A percentile compares a stretch with the other conserved stretches of the same genome.
These are phyloP conservation scores for Drosophila arawakana DNA, from an alignment of 1,140 invertebrate species.

Conservation along the genomic window DNA sequence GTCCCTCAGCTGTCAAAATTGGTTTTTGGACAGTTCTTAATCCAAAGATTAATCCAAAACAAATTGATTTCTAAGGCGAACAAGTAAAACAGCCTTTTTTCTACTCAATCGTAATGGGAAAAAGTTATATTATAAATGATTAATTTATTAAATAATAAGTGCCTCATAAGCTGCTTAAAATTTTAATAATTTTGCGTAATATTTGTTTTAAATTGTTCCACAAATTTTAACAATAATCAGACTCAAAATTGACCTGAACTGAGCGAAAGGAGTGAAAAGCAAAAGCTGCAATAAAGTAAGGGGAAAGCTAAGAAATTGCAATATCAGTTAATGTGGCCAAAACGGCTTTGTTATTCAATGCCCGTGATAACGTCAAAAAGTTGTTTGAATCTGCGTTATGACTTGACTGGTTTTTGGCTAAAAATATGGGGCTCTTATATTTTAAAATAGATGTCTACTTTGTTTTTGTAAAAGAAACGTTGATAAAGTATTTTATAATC, in stretches of 20 bases:
- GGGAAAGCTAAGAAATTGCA: constrained; percentile 5
- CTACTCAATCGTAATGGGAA: too few species aligned
- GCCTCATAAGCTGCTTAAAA: neutral
- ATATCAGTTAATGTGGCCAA: neutral
- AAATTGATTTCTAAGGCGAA: neutral
- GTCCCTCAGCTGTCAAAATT: neutral
- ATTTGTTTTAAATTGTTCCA: neutral
- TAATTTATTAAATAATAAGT: too few species aligned
- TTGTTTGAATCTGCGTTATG: constrained; percentile 1
- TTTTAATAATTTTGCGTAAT: neutral
- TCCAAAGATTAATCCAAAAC: constrained; percentile 1
- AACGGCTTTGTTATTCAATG: constrained; percentile 10
- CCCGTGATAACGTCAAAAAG: neutral
- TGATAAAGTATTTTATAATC: constrained; percentile 16
- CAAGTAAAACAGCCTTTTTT: too few species aligned
- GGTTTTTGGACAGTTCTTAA: neutral
- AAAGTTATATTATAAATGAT: too few species aligned
- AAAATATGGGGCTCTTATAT: neutral
- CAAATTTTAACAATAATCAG: neutral
- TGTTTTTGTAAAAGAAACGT: neutral
- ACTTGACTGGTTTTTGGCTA: constrained; percentile 11
- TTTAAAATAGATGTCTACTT: neutral
- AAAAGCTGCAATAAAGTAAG: neutral
- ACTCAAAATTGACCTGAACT: neutral
- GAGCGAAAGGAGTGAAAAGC: neutral